Conservation (phyloP, 2,113 vertebrate genomes). For the Leptocoma aspasia region DNA sequence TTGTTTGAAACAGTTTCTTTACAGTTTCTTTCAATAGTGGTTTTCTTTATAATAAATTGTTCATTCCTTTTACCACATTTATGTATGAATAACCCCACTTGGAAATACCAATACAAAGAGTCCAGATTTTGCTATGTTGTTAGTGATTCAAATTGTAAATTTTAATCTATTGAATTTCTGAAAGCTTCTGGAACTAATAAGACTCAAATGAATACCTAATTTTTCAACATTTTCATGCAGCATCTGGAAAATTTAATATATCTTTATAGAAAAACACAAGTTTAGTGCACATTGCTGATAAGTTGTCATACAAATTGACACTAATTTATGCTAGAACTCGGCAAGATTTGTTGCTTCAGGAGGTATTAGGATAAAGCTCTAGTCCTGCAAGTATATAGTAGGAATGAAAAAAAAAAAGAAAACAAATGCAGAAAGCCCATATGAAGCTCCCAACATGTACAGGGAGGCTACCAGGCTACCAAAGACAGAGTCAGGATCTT, state of each 20-base stretch:
- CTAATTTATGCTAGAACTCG: not conserved
- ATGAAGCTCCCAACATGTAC: not conserved
- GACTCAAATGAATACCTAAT: not conserved
- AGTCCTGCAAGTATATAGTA: not conserved
- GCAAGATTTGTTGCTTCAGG: not conserved
- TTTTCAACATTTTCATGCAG: not conserved
- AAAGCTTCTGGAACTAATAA: not conserved
- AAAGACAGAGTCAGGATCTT: not conserved
- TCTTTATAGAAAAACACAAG: not conserved
- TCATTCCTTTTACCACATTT: not conserved
- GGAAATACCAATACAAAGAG: not conserved
- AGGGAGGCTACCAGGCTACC: not conserved
- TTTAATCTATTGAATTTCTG: not conserved
- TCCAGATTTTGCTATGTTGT: not conserved
- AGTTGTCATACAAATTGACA: not conserved
- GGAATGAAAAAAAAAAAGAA: not conserved
- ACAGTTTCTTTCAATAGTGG: not conserved
- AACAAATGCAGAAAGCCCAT: not conserved
- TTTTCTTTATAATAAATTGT: not conserved
- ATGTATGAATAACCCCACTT: not conserved
- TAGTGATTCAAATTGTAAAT: not conserved
- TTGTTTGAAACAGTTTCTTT: not conserved
- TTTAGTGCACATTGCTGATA: not conserved
- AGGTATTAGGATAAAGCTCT: not conserved
- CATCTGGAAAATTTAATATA: not conserved